phyloP scores from a whole-genome alignment of 2,888 invertebrate species.

The Petrolisthes manimaculis region DNA sequence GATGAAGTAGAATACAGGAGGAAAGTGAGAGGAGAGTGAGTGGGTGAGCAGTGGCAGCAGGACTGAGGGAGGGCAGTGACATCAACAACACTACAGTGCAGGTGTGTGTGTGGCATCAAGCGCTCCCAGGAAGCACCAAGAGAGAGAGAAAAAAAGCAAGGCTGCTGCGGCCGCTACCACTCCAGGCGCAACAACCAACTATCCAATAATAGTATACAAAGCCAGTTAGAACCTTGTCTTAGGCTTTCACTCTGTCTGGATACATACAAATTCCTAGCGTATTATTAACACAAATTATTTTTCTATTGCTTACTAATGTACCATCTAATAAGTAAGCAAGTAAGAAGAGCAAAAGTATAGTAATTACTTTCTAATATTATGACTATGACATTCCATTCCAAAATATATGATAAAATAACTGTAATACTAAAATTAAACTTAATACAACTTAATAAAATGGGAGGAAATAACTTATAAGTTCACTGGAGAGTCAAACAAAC shows the following conservation, averaged over 20 bases:
- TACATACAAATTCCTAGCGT: too few species aligned
- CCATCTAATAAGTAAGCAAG: not conserved
- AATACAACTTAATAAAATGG: not conserved
- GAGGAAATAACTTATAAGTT: conserved; percentile 3
- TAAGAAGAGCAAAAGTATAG: too few species aligned
- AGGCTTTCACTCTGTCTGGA: conserved; percentile 8
- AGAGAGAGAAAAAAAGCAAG: not conserved
- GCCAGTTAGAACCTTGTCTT: conserved; percentile 60
- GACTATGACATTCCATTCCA: conserved; percentile 45
- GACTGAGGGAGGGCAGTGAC: too few species aligned
- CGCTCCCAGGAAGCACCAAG: conserved; percentile 1
- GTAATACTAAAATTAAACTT: conserved; percentile 1
- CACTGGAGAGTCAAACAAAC: too few species aligned
- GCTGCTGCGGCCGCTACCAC: too few species aligned
- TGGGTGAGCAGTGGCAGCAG: not conserved
- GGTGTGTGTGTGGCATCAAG: conserved; percentile 14
- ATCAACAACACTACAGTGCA: conserved; percentile 23
- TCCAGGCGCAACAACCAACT: too few species aligned
- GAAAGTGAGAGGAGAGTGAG: not conserved
- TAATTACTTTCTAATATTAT: too few species aligned
- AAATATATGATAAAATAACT: not conserved
- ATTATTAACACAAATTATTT: not conserved
- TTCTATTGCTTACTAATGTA: conserved; percentile 6
- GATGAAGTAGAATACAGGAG: not conserved
- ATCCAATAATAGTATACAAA: not conserved